Base-by-base conservation (phyloP, 2,113 vertebrate genomes). In the Buteo buteo region DNA sequence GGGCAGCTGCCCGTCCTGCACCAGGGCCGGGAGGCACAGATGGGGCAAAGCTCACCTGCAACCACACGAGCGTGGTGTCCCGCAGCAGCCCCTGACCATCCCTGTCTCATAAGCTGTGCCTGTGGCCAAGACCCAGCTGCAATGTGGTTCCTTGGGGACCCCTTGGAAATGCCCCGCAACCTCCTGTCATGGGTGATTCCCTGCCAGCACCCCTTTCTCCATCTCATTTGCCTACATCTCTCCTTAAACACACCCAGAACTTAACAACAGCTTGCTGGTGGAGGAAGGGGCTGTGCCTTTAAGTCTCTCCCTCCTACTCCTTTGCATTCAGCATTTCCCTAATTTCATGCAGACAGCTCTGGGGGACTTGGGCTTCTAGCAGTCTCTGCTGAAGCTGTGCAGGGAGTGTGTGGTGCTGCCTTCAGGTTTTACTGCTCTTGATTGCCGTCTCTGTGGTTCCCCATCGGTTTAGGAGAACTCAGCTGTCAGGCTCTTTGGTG, bases 1-100 rank as follows among this genome's bases (percentile, higher is more conserved):
- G 7, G 69, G 58, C 73, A 90, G 69, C 64, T 73, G 76, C 61
- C 61, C 3, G 4, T 31, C 55, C 70, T 32, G 61, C 54, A 21
- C 9, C 2, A 16, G 29, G 26, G 11, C 6, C 3, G 38, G 44
- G 26, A 44, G 78, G 34, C 31, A 13, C 1, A 24, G 74, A 17
- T 21, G 45, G 70, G 40, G 55, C 49, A 36, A 90, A 31, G 44
- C 54, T 90, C 10, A 7, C 20, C 64, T 82, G 69, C 45, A 79
- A 14, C 42, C 78, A 12, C n/a, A 4, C 0, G 3, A 57, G 32
- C 6, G 0, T 1, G 26, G 31, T 1, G 1, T 79, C 66, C 45
- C 6, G 3, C 42, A 44, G 50, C 44, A 47, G 21, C 4, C 45
- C 28, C 42, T 34, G 42, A 1, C 45, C 8, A 3, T 17, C 42